Conservation (phyloP, 1,140 invertebrate species). For the Papilio xuthus region DNA sequence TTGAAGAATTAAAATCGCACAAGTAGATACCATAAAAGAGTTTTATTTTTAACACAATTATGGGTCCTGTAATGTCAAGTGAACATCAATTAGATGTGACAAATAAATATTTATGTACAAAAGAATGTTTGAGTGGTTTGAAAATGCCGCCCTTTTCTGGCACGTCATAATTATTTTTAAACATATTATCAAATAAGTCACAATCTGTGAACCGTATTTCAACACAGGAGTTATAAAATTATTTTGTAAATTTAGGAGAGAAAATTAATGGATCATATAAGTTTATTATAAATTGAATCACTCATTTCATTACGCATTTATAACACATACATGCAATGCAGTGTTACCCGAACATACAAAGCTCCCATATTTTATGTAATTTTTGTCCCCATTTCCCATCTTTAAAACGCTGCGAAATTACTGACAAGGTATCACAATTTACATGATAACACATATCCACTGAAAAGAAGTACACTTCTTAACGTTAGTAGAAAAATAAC, state of each 20-base stretch:
- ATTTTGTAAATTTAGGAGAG: slow-evolving; percentile 28
- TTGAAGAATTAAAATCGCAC: too few species aligned
- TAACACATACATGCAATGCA: slow-evolving; percentile 22
- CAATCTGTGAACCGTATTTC: neutral
- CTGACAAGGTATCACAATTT: neutral
- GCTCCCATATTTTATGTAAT: neutral
- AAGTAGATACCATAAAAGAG: too few species aligned
- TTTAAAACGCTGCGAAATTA: neutral
- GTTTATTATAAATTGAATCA: slow-evolving; percentile 22
- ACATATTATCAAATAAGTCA: neutral
- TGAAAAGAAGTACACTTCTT: too few species aligned
- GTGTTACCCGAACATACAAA: slow-evolving; percentile 33
- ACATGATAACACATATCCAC: too few species aligned
- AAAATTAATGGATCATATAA: neutral
- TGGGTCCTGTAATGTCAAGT: neutral
- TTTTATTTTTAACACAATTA: too few species aligned
- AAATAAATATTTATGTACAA: neutral
- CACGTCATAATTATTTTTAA: slow-evolving; percentile 16
- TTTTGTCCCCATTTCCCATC: neutral
- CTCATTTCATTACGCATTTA: slow-evolving; percentile 44
- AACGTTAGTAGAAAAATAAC: too few species aligned
- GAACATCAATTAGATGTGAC: neutral
- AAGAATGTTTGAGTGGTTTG: slow-evolving; percentile 24
- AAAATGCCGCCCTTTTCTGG: slow-evolving; percentile 19
- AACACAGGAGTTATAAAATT: slow-evolving; percentile 11